Conservation (phyloP, 2,113 vertebrate species). For the Pungitius pungitius region DNA sequence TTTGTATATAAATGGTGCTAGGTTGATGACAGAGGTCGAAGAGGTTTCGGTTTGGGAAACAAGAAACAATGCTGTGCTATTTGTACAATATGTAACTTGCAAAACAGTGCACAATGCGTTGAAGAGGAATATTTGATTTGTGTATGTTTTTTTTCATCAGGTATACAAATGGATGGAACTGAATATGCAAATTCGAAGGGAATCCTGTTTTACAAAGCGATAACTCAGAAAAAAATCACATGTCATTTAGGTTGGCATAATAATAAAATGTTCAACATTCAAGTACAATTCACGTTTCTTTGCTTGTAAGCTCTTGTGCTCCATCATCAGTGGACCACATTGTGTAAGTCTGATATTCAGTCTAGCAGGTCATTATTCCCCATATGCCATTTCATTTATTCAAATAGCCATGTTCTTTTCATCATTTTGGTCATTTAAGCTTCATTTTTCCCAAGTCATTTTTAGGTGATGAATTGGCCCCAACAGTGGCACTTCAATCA, state of each 20-base stretch:
- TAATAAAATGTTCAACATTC: conserved; percentile 33
- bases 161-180: background rate
- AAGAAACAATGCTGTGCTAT: conserved; percentile 1
- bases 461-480: conserved; percentile 77
- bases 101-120: conserved; percentile 3
- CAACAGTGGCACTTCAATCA: conserved; percentile 79
- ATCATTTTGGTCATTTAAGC: conserved; percentile 80
- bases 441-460: conserved; percentile 74
- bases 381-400: conserved; percentile 71
- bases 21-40: background rate
- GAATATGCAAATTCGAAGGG: background rate
- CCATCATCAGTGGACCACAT: conserved; percentile 53
- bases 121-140: conserved; percentile 10
- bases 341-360: conserved; percentile 61
- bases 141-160: background rate
- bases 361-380: conserved; percentile 71
- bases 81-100: conserved; percentile 22
- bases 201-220: background rate
- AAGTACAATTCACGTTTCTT: conserved; percentile 31
- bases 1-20: conserved; percentile 28
- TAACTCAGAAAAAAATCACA: background rate
- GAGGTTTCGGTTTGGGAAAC: conserved; percentile 31
- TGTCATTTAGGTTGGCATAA: conserved; percentile 15
- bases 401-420: conserved; percentile 77
- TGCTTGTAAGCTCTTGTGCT: conserved; percentile 46